A percentile compares a stretch with the other conserved stretches of the same genome.
phyloP scores from a whole-genome alignment of 23 tunicate genomes.

The Trididemnum nubilum region DNA sequence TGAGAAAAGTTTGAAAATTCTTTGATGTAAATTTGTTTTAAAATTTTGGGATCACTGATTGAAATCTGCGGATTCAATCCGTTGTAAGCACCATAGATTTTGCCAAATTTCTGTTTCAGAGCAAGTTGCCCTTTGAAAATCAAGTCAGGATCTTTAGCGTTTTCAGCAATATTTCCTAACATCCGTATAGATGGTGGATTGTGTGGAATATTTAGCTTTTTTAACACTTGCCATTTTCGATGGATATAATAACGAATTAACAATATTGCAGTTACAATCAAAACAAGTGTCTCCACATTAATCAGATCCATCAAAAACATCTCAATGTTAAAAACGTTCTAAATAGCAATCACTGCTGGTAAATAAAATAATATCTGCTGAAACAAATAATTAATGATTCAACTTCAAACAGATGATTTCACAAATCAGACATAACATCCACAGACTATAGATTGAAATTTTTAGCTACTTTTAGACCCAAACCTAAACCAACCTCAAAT shows the following conservation, averaged over 20 bases:
- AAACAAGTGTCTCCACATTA: not conserved
- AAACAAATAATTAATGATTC: too few relatives aligned
- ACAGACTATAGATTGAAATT: too few relatives aligned
- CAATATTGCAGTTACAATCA: not conserved
- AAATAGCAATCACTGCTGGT: too few relatives aligned
- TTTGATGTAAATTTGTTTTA: slow-evolving; percentile 75
- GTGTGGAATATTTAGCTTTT: slow-evolving; percentile 75
- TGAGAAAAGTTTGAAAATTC: slow-evolving; percentile 56
- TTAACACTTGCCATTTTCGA: slow-evolving; percentile 59
- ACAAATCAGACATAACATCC: too few relatives aligned
- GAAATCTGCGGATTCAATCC: slow-evolving; percentile 36
- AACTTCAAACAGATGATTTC: too few relatives aligned
- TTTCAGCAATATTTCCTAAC: slow-evolving; percentile 34
- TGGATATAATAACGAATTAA: slow-evolving; percentile 54
- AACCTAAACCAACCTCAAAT: too few relatives aligned
- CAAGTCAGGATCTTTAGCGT: slow-evolving; percentile 8
- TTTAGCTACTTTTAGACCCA: too few relatives aligned
- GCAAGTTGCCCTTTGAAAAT: not conserved
- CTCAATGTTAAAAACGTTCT: too few relatives aligned
- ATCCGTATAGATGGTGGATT: slow-evolving; percentile 55
- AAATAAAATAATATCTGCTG: too few relatives aligned
- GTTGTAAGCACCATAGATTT: slow-evolving; percentile 30
- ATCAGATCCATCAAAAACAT: not conserved
- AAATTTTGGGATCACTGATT: slow-evolving; percentile 62
- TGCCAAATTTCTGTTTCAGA: slow-evolving; percentile 16